Evolutionary conservation across 2,888 invertebrate species (phyloP).

Genomic region (Euplexia lucipara): DNA sequence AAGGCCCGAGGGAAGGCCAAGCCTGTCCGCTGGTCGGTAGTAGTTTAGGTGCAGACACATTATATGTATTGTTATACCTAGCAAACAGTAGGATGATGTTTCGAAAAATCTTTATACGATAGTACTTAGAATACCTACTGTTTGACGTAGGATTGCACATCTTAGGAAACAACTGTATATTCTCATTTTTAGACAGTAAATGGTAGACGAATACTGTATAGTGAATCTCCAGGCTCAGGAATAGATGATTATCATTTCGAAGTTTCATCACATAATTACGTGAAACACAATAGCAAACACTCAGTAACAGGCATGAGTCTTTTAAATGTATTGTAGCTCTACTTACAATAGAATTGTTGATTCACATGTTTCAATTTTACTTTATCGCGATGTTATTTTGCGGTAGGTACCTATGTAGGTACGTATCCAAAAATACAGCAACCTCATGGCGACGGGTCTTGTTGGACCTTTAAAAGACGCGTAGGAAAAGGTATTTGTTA

Average conservation of each 20-base stretch:
- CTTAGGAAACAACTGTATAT: too few species aligned
- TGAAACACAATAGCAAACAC: too few species aligned
- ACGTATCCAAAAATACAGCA: neutral
- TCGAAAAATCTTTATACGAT: neutral
- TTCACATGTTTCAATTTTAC: slow-evolving; percentile 8
- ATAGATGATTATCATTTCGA: too few species aligned
- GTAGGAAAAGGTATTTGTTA: slow-evolving; percentile 18
- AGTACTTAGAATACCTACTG: neutral
- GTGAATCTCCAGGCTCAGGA: too few species aligned
- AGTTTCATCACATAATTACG: too few species aligned
- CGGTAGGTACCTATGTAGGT: too few species aligned
- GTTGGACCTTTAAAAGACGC: slow-evolving; percentile 22
- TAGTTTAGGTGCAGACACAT: neutral
- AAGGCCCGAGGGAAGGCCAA: slow-evolving; percentile 40
- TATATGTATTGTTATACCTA: neutral
- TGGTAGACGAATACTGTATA: too few species aligned
- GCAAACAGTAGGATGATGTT: neutral
- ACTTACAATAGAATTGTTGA: neutral
- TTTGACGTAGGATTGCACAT: too few species aligned
- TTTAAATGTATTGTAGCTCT: too few species aligned
- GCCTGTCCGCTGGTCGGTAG: slow-evolving; percentile 7
- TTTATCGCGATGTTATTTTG: neutral
- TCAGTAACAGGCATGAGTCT: too few species aligned
- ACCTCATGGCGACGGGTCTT: neutral
- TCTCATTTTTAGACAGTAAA: too few species aligned